phyloP scores from a whole-genome alignment of 1,140 invertebrate genomes.

The Panonychus citri region DNA sequence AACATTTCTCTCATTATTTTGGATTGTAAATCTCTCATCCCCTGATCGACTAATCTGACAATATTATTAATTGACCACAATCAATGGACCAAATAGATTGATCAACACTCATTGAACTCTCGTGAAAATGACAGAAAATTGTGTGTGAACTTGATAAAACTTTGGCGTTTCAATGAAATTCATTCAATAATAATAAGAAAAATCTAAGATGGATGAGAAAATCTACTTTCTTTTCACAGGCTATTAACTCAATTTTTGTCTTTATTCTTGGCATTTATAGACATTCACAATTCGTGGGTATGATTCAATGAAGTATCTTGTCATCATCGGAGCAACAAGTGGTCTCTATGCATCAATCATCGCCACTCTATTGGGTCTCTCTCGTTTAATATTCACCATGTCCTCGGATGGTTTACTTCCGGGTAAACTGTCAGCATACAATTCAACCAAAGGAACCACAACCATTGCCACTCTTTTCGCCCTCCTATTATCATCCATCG shows the following conservation, averaged over 20 bases:
- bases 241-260: too few species aligned
- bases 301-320: neutral
- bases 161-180: too few species aligned
- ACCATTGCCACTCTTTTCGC: constrained; percentile 1
- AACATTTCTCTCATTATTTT: too few species aligned
- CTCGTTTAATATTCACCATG: constrained; percentile 15
- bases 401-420: constrained; percentile 24
- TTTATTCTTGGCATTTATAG: neutral
- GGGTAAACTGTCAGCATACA: constrained; percentile 4
- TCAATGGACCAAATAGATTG: neutral
- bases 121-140: too few species aligned
- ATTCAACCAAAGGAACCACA: neutral
- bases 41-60: too few species aligned
- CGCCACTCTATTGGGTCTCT: neutral
- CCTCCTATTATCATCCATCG: neutral
- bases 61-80: neutral
- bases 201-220: too few species aligned
- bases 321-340: neutral
- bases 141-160: too few species aligned
- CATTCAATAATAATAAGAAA: too few species aligned
- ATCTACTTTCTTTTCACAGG: too few species aligned
- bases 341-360: neutral
- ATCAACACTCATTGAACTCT: too few species aligned
- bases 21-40: too few species aligned
- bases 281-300: neutral